These are phyloP conservation scores for Platycheirus rosarum DNA, from an alignment of 2,888 invertebrate genomes.

Conservation along the genomic window DNA sequence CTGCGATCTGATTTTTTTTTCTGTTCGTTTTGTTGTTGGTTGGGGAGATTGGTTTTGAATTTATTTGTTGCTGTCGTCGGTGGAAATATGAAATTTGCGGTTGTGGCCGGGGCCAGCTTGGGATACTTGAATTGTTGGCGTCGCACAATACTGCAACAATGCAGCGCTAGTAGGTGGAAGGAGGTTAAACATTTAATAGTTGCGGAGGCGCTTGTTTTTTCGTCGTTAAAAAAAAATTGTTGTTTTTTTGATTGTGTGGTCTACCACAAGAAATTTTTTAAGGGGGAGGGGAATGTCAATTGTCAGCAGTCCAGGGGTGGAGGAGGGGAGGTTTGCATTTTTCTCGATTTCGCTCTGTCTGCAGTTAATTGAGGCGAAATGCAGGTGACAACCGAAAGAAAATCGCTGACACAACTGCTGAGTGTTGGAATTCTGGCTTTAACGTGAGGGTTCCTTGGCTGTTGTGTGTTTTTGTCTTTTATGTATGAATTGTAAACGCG, in stretches of 20 bases:
- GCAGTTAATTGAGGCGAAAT: conserved; percentile 51
- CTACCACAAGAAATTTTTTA: conserved; percentile 42
- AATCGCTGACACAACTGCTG: conserved; percentile 35
- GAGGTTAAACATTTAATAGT: conserved; percentile 28
- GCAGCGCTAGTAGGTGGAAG: conserved; percentile 20
- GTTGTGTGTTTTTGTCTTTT: neutral
- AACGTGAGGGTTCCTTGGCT: too few relatives aligned
- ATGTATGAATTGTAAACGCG: conserved; percentile 1
- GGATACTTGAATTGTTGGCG: conserved; percentile 10
- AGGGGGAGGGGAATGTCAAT: conserved; percentile 27
- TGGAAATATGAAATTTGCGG: conserved; percentile 58
- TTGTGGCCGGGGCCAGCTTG: conserved; percentile 24
- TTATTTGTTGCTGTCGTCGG: conserved; percentile 35
- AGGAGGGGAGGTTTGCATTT: neutral
- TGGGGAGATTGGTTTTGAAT: conserved; percentile 28
- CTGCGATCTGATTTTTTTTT: conserved; percentile 54
- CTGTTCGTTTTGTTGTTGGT: conserved; percentile 20
- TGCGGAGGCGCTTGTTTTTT: conserved; percentile 50
- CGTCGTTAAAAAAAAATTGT: conserved; percentile 41
- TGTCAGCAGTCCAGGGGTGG: neutral
- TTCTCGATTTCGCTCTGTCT: conserved; percentile 25
- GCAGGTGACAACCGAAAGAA: conserved; percentile 59
- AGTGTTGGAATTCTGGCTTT: neutral
- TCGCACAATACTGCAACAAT: too few relatives aligned
- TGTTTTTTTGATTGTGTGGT: conserved; percentile 43